Evolutionary conservation across 2,888 invertebrate species (phyloP).

Genomic region (Platerodrilus igneus): DNA sequence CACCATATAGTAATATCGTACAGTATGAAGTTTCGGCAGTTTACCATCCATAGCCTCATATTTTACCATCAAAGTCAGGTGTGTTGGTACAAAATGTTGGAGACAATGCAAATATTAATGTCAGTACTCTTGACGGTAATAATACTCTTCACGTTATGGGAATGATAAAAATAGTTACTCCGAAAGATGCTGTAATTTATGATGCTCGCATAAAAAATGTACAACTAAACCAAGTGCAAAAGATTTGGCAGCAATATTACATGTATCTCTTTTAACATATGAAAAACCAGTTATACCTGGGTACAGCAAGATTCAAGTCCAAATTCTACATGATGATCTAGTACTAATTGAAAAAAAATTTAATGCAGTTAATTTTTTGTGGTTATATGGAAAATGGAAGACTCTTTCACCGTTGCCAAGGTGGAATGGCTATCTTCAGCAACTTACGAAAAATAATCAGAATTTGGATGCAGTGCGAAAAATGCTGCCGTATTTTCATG

Average conservation of each 20-base stretch:
- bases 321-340: slow-evolving; percentile 21
- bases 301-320: slow-evolving; percentile 25
- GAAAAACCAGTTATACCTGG: slow-evolving; percentile 27
- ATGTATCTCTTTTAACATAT: slow-evolving; percentile 26
- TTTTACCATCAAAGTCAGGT: slow-evolving; percentile 37
- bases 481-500: slow-evolving; percentile 41
- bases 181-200: slow-evolving; percentile 26
- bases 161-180: slow-evolving; percentile 23
- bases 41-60: slow-evolving; percentile 36
- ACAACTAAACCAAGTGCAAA: slow-evolving; percentile 32
- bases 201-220: slow-evolving; percentile 34
- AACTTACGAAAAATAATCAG: slow-evolving; percentile 20
- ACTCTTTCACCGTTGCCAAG: slow-evolving; percentile 12
- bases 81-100: slow-evolving; percentile 36
- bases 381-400: slow-evolving; percentile 12
- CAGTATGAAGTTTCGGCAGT: slow-evolving; percentile 37
- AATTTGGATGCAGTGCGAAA: slow-evolving; percentile 34
- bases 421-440: slow-evolving; percentile 12
- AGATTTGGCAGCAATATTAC: slow-evolving; percentile 27
- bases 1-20: too few relatives aligned
- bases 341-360: slow-evolving; percentile 12
- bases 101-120: too few relatives aligned
- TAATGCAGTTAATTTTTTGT: slow-evolving; percentile 4
- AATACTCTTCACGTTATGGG: slow-evolving; percentile 27
- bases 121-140: slow-evolving; percentile 23